Percentiles rank a stretch among this genome's conserved stretches.
Evolutionary conservation across 2,888 invertebrate species (phyloP).

Genomic region (Perizoma affinitatum): DNA sequence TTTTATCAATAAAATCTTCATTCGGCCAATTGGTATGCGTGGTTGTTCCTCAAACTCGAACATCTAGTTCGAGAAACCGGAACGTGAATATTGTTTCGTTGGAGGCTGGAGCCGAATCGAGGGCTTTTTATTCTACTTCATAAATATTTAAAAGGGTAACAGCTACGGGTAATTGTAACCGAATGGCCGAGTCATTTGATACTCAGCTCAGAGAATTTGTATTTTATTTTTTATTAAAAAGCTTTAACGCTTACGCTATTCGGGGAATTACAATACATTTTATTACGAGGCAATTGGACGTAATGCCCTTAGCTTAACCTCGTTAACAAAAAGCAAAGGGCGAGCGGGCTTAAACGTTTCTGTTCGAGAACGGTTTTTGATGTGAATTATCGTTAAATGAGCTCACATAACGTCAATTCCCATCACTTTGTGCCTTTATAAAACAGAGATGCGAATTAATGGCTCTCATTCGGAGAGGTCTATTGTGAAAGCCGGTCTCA

Average conservation of each 20-base stretch:
- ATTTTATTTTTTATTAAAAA: slow-evolving; percentile 35
- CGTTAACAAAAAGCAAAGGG: slow-evolving; percentile 32
- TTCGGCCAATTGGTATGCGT: slow-evolving; percentile 43
- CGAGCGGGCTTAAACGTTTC: slow-evolving; percentile 45
- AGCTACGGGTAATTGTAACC: slow-evolving; percentile 35
- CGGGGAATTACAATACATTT: slow-evolving; percentile 40
- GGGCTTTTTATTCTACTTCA: slow-evolving; percentile 32
- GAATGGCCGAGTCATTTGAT: slow-evolving; percentile 35
- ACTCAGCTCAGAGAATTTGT: slow-evolving; percentile 28
- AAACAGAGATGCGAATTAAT: slow-evolving; percentile 83
- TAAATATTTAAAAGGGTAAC: slow-evolving; percentile 39
- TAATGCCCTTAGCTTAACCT: slow-evolving; percentile 37
- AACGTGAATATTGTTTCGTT: slow-evolving; percentile 33
- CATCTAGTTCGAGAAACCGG: slow-evolving; percentile 20
- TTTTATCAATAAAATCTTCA: slow-evolving; percentile 65
- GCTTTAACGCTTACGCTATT: slow-evolving; percentile 31
- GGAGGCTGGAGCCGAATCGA: slow-evolving; percentile 10
- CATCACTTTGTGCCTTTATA: slow-evolving; percentile 77
- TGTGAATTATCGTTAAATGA: slow-evolving; percentile 72
- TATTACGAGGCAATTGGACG: slow-evolving; percentile 38
- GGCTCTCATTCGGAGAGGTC: slow-evolving; percentile 78
- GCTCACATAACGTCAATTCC: slow-evolving; percentile 73
- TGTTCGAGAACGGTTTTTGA: slow-evolving; percentile 52
- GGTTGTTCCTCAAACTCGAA: slow-evolving; percentile 30
- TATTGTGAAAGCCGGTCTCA: slow-evolving; percentile 77